Conservation (phyloP, 2,888 invertebrate genomes). For the Dryomyza anilis region DNA sequence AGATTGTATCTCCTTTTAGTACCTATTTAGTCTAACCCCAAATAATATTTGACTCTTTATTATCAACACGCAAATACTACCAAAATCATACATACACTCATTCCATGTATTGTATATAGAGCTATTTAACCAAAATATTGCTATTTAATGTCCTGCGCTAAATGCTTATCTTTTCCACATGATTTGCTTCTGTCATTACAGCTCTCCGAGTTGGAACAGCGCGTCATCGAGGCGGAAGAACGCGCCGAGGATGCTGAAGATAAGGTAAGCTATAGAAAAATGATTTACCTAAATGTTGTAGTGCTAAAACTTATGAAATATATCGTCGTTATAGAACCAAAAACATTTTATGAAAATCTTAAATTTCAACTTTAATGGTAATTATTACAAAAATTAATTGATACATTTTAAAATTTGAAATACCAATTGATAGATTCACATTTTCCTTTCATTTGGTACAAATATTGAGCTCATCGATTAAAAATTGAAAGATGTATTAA, state of each 20-base stretch:
- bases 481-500: no score
- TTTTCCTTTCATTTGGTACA: no score
- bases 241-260: constrained; percentile 93
- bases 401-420: no score
- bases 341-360: no score
- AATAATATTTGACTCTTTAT: neutral
- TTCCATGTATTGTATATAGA: neutral
- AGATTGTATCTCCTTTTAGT: no score
- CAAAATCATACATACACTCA: neutral
- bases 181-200: constrained; percentile 62
- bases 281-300: neutral
- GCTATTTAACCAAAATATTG: neutral
- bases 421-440: no score
- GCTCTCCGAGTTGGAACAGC: constrained; percentile 92
- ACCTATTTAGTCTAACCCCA: no score
- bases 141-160: constrained; percentile 3
- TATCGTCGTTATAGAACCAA: no score
- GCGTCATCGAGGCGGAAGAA: constrained; percentile 90
- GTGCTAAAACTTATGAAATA: no score
- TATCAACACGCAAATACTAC: neutral
- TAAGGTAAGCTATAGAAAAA: constrained; percentile 72
- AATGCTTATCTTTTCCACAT: constrained; percentile 32
- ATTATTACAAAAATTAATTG: no score
- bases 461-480: no score
- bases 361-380: no score